A percentile compares a stretch with the other conserved stretches of the same genome.
These are phyloP conservation scores for Melopsittacus undulatus DNA, from an alignment of 2,797 vertebrate species.

Conservation along the genomic window DNA sequence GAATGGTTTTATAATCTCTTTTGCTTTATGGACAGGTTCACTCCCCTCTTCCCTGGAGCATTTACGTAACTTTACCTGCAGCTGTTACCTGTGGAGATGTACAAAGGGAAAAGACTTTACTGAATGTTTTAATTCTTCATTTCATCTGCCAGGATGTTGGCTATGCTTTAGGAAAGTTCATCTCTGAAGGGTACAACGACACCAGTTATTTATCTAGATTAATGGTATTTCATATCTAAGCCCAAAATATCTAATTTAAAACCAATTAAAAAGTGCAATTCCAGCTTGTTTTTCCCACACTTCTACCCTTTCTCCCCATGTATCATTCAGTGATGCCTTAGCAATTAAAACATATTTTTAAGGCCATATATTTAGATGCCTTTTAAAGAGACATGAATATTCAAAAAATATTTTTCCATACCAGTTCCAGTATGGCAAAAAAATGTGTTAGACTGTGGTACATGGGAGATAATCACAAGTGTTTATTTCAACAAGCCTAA, in stretches of 20 bases:
- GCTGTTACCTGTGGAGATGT: background rate
- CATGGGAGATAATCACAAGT: background rate
- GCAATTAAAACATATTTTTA: background rate
- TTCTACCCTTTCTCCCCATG: background rate
- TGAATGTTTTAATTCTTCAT: background rate
- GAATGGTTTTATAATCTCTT: background rate
- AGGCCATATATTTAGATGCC: background rate
- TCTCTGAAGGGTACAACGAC: background rate
- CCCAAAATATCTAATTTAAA: background rate
- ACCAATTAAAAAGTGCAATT: background rate
- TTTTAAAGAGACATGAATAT: background rate
- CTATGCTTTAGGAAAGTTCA: background rate
- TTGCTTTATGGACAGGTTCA: background rate
- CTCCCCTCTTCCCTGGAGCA: background rate
- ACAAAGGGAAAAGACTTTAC: background rate
- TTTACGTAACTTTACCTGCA: background rate
- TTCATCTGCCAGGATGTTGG: background rate
- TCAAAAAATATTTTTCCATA: background rate
- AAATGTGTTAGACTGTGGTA: background rate
- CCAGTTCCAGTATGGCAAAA: background rate
- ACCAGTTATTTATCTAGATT: background rate
- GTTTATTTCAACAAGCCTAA: background rate
- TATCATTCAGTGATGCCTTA: background rate
- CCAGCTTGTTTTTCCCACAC: background rate
- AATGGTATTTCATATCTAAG: background rate